These are phyloP conservation scores for Leucopsar rothschildi DNA, from an alignment of 2,113 vertebrate species.

Conservation along the genomic window DNA sequence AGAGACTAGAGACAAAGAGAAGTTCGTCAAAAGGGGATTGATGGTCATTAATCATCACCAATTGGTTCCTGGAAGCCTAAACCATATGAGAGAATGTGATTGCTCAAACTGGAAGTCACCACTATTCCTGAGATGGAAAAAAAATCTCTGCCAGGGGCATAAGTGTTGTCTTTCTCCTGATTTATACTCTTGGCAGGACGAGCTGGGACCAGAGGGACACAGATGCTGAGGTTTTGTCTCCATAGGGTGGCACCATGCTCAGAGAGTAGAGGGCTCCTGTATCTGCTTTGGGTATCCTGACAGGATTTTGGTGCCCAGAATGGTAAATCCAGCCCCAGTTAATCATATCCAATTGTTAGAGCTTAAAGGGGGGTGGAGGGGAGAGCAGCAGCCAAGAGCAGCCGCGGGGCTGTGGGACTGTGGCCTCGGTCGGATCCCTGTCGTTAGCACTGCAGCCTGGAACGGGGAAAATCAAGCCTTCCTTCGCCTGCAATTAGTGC, in stretches of 20 bases:
- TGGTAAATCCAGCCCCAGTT: neutral
- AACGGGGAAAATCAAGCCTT: accelerated
- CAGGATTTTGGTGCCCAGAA: slow-evolving; percentile 1
- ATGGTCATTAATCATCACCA: neutral
- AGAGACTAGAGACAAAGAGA: neutral
- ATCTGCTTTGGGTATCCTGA: neutral
- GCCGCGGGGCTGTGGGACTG: accelerated
- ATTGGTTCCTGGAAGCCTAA: neutral
- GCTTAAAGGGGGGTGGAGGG: neutral
- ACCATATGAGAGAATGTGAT: neutral
- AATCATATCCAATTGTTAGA: neutral
- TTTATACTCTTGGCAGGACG: neutral
- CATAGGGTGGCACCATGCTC: accelerated
- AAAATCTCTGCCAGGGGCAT: neutral
- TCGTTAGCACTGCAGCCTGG: accelerated
- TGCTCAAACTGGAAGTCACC: neutral
- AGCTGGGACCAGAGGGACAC: neutral
- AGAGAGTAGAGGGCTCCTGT: neutral
- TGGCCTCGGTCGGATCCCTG: neutral
- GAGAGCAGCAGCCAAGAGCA: accelerated
- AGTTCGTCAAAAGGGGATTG: neutral
- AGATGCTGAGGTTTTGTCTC: neutral
- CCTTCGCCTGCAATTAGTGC: neutral
- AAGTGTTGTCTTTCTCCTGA: neutral
- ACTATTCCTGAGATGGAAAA: neutral